A percentile compares a stretch with the other conserved stretches of the same genome.
Evolutionary conservation across 2,113 vertebrate genomes (phyloP).

Genomic region (Macaca nemestrina): DNA sequence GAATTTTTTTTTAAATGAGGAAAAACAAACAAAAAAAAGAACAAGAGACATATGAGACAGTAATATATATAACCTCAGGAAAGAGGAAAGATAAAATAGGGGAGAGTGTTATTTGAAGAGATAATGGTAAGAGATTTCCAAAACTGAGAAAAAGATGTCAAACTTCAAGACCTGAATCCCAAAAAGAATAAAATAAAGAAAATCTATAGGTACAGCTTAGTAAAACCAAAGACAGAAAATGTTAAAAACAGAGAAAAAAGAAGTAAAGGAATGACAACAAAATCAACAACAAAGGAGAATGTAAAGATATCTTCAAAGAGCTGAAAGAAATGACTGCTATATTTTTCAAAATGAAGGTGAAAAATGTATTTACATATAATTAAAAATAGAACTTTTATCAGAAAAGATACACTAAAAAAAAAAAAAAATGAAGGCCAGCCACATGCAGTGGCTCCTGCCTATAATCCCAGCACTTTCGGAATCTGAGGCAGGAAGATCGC

Average conservation of each 20-base stretch:
- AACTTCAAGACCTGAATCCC: neutral
- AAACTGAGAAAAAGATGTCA: neutral
- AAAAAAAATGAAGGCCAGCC: too few relatives aligned
- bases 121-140: neutral
- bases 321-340: neutral
- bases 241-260: neutral
- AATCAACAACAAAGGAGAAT: neutral
- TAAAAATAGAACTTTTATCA: neutral
- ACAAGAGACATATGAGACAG: neutral
- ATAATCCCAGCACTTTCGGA: too few relatives aligned
- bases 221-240: slow-evolving; percentile 6
- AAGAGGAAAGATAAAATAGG: neutral
- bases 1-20: neutral
- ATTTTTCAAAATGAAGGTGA: neutral
- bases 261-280: neutral
- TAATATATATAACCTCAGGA: neutral
- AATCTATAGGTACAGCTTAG: neutral
- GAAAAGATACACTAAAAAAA: neutral
- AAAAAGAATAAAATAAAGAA: neutral
- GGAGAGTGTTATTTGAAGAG: neutral
- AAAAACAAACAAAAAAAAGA: neutral
- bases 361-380: neutral
- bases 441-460: too few relatives aligned
- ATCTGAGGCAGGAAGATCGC: too few relatives aligned
- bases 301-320: neutral